Conservation (phyloP, 2,888 invertebrate genomes). For the Diplazon laetatorius region DNA sequence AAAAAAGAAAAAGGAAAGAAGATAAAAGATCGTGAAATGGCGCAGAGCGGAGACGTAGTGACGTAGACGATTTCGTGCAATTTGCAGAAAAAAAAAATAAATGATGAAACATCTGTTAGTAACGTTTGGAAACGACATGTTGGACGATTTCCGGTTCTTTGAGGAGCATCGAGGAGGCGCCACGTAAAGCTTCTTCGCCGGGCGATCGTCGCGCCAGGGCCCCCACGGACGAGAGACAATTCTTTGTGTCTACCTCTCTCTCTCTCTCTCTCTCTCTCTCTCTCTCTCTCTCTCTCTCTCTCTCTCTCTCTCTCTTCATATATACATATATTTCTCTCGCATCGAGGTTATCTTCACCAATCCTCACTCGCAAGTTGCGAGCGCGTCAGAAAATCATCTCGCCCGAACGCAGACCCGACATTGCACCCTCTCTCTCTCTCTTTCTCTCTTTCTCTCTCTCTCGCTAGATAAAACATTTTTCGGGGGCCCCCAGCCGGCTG, state of each 20-base stretch:
- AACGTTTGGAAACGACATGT: slow-evolving; percentile 18
- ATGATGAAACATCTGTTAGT: neutral
- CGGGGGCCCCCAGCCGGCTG: too few relatives aligned
- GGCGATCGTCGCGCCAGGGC: slow-evolving; percentile 63
- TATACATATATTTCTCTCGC: too few relatives aligned
- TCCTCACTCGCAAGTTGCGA: slow-evolving; percentile 16
- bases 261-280: too few relatives aligned
- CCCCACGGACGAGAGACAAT: slow-evolving; percentile 39
- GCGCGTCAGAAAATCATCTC: slow-evolving; percentile 53
- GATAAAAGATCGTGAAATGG: too few relatives aligned
- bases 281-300: neutral
- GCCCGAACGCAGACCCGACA: slow-evolving; percentile 44
- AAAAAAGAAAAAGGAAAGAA: too few relatives aligned
- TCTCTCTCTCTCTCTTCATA: too few relatives aligned
- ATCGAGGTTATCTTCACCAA: too few relatives aligned
- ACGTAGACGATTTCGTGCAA: neutral
- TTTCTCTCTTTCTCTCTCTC: too few relatives aligned
- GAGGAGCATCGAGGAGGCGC: slow-evolving; percentile 58
- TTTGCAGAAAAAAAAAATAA: slow-evolving; percentile 9
- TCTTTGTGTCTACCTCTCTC: slow-evolving; percentile 5
- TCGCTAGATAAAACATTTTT: slow-evolving; percentile 50
- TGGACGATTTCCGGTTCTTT: slow-evolving; percentile 61
- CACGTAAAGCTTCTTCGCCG: slow-evolving; percentile 51
- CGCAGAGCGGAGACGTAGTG: too few relatives aligned
- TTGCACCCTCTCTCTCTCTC: slow-evolving; percentile 56